Conservation (phyloP, 2,888 invertebrate species). For the Cybosia mesomella region DNA sequence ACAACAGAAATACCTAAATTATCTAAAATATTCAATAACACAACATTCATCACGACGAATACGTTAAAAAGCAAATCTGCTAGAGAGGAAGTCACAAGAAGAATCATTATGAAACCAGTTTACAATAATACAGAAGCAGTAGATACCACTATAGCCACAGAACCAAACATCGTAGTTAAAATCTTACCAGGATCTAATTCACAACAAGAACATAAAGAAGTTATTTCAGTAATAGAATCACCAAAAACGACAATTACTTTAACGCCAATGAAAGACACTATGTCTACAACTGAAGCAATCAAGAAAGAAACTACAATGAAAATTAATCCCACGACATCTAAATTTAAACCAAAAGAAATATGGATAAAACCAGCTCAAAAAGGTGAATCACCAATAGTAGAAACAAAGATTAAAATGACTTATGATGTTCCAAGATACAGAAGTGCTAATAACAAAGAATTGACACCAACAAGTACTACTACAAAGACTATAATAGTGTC, state of each 20-base stretch:
- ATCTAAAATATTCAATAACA: constrained; percentile 22
- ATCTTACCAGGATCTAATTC: constrained; percentile 11
- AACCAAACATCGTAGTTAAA: constrained; percentile 14
- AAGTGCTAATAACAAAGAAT: constrained; percentile 66
- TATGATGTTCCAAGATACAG: constrained; percentile 65
- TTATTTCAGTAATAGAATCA: constrained; percentile 47
- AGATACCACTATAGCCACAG: constrained; percentile 25
- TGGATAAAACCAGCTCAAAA: constrained; percentile 84
- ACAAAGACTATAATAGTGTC: constrained; percentile 83
- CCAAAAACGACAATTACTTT: constrained; percentile 29
- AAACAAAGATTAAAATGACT: constrained; percentile 67
- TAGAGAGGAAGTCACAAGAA: constrained; percentile 39
- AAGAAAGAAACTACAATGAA: constrained; percentile 68
- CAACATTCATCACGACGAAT: constrained; percentile 36
- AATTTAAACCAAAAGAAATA: constrained; percentile 82
- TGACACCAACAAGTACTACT: constrained; percentile 67
- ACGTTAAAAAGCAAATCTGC: constrained; percentile 27
- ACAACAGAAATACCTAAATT: constrained; percentile 24
- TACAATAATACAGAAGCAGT: constrained; percentile 55
- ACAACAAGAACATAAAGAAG: constrained; percentile 27
- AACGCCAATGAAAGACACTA: constrained; percentile 43
- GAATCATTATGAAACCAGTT: constrained; percentile 40
- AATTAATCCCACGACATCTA: constrained; percentile 68
- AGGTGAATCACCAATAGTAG: constrained; percentile 74
- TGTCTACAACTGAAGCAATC: constrained; percentile 55